Base-by-base conservation (phyloP, 1,140 invertebrate species). In the Nephila pilipes region DNA sequence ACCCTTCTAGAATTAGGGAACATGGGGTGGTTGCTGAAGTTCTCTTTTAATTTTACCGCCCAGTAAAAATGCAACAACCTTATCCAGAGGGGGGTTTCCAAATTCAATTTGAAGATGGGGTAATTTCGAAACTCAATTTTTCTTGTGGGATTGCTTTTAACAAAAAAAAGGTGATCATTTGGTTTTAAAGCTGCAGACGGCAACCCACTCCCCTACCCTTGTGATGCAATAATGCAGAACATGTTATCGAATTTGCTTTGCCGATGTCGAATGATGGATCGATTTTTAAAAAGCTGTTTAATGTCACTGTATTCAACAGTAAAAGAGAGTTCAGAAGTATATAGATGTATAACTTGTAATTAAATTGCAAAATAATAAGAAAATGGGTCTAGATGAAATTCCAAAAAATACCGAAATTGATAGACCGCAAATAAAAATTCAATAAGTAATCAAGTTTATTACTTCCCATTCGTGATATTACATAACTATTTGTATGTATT, bases 91-190 rank as follows among this genome's bases (percentile, higher is more conserved):
- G 57, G 90, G 81, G 81, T 90, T 46, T 55, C 25, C n/a, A 92
- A 92, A 92, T 92, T 92, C 79, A 75, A 92, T 92, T 92, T 92
- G 32, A 65, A 92, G 22, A 63, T 22, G 90, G 90, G 90, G 90
- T 92, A 69, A 83, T 92, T 92, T 92, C 54, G 46, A 75, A 85
- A 92, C 55, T 85, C 90, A 92, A 92, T 92, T 92, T 85, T 85
- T 38, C 57, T 85, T 54, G 38, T 25, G 90, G 80, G 90, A 81
- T 75, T 65, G 63, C 90, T 92, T 92, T 92, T 36, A 79, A 22
- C 29, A 36, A 90, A 92, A 36, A 90, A 92, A 92, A 85, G 57
- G 60, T 55, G 60, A 65, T 38, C 65, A 36, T 79, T 69, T 80
- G 88, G 55, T 58, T 91, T 91, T 65, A 54, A 69, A 46, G 32